Evolutionary conservation across 2,797 vertebrate genomes (phyloP).

Genomic region (Mus spretus): DNA sequence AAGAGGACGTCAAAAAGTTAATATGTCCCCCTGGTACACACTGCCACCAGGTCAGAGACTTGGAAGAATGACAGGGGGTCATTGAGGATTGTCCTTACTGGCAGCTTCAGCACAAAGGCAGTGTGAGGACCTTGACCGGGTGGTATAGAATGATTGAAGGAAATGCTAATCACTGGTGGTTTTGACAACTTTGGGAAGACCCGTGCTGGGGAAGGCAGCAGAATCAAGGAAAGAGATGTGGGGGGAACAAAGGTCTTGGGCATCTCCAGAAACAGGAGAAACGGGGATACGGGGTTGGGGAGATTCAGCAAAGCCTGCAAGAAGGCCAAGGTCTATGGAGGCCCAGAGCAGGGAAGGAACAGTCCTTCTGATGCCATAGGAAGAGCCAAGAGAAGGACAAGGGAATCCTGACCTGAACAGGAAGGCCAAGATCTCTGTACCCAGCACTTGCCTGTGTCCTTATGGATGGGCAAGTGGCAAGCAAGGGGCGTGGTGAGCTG

Average conservation of each 20-base stretch:
- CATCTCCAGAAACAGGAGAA: background rate
- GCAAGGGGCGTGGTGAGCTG: background rate
- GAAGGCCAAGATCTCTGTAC: background rate
- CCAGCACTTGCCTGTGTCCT: background rate
- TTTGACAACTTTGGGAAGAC: slow-evolving; percentile 18
- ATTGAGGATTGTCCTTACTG: background rate
- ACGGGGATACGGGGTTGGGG: too few relatives aligned
- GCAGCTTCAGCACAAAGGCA: background rate
- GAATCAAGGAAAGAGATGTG: background rate
- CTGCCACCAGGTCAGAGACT: background rate
- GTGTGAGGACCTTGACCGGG: background rate
- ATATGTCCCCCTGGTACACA: background rate
- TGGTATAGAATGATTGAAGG: background rate
- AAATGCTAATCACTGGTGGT: background rate
- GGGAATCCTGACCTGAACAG: background rate
- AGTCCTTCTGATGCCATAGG: background rate
- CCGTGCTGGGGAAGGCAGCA: background rate
- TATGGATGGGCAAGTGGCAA: background rate
- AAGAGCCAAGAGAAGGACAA: background rate
- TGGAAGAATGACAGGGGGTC: background rate
- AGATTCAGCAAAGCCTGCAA: background rate
- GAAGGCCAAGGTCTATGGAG: background rate
- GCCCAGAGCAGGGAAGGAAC: background rate
- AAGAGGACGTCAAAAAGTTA: background rate
- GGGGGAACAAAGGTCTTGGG: background rate